Conservation (phyloP, 1,140 invertebrate genomes). For the Leptestheria dahalacensis region DNA sequence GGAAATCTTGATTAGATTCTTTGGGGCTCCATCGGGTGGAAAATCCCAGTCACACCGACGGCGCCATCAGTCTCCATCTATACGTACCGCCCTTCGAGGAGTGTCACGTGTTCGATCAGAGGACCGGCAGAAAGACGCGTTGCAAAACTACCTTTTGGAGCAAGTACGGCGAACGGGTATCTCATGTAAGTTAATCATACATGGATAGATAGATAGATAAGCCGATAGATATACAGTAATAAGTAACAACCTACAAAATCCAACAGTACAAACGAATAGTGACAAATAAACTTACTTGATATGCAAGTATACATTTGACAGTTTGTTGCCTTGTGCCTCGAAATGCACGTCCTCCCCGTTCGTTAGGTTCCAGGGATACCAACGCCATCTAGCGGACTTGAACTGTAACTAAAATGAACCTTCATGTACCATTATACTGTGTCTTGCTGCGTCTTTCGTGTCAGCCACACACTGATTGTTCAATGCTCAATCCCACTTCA, state of each 20-base stretch:
- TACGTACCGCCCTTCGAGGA: conserved; percentile 85
- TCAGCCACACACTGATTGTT: no score
- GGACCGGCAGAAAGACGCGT: conserved; percentile 56
- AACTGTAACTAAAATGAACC: no score
- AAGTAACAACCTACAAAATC: no score
- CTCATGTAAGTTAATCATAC: conserved; percentile 13
- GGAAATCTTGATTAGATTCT: conserved; percentile 44
- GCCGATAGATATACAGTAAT: no score
- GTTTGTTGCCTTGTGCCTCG: not conserved
- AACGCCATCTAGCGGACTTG: no score
- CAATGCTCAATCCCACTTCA: no score
- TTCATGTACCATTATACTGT: no score
- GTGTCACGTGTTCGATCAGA: conserved; percentile 81
- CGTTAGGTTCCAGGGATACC: no score
- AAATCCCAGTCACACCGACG: conserved; percentile 74
- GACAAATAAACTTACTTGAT: not conserved
- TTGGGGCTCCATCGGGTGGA: conserved; percentile 90
- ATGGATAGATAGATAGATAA: no score
- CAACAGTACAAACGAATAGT: no score
- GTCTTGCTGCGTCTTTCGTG: no score
- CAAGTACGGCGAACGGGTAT: conserved; percentile 44
- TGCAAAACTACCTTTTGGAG: conserved; percentile 78
- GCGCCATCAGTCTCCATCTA: conserved; percentile 80
- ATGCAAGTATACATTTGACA: not conserved
- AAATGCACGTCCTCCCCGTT: no score